These are phyloP conservation scores for Haplochromis burtoni DNA, from an alignment of 2,113 vertebrate genomes.

Conservation along the genomic window DNA sequence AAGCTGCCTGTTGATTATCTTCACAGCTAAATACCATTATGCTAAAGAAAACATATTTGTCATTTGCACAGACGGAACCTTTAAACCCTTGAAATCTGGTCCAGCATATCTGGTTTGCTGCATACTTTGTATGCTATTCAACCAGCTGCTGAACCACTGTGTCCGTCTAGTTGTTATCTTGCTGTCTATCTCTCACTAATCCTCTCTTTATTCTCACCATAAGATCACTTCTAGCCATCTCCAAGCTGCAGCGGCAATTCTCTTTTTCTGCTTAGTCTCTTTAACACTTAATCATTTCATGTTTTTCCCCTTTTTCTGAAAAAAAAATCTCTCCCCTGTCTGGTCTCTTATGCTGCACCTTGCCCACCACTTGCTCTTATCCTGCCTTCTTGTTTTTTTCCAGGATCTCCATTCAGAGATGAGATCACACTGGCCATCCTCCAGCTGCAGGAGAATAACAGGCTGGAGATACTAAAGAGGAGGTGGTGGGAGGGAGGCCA, in stretches of 20 bases:
- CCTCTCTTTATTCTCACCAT: slow-evolving; percentile 41
- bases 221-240: slow-evolving; percentile 28
- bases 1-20: not conserved
- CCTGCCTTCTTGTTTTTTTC: slow-evolving; percentile 3
- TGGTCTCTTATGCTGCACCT: not conserved
- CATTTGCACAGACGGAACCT: not conserved
- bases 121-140: not conserved
- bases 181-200: slow-evolving; percentile 54
- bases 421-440: slow-evolving; percentile 89
- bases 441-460: slow-evolving; percentile 91
- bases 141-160: slow-evolving; percentile 18
- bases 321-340: not conserved
- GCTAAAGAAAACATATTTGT: not conserved
- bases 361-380: slow-evolving; percentile 1
- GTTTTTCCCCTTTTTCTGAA: not conserved
- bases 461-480: slow-evolving; percentile 88
- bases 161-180: slow-evolving; percentile 39
- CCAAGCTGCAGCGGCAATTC: not conserved
- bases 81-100: not conserved
- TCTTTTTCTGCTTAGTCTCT: not conserved
- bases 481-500: slow-evolving; percentile 93
- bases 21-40: not conserved
- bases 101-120: not conserved
- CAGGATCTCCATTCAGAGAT: slow-evolving; percentile 87
- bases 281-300: not conserved